These are phyloP conservation scores for Dysmachus trigonus DNA, from an alignment of 2,888 invertebrate species.

Conservation along the genomic window DNA sequence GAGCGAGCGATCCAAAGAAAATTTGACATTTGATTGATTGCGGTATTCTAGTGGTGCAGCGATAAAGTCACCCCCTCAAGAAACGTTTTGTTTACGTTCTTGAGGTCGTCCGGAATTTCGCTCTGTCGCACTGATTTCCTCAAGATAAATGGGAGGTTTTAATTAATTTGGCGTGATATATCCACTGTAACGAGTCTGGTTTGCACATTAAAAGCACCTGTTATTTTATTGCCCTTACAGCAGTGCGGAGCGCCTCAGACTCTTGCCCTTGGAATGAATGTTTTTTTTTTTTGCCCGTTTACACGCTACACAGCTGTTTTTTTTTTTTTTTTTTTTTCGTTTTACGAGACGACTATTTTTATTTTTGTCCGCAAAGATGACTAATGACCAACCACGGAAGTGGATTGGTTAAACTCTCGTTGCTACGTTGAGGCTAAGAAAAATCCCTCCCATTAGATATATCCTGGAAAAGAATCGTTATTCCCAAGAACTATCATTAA, in stretches of 20 bases:
- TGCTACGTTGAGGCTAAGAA: neutral
- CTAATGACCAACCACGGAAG: neutral
- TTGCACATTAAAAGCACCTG: neutral
- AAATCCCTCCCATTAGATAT: neutral
- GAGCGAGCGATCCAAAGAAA: neutral
- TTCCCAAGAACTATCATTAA: neutral
- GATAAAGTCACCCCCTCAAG: neutral
- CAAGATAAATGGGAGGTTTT: neutral
- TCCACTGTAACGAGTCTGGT: neutral
- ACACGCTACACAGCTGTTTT: neutral
- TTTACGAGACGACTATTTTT: neutral
- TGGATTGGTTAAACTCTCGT: neutral
- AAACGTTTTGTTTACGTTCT: neutral
- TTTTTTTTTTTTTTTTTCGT: neutral
- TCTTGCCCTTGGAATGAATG: neutral
- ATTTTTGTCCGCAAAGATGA: neutral
- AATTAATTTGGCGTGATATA: neutral
- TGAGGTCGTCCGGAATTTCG: neutral
- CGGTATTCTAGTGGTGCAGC: neutral
- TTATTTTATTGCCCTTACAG: neutral
- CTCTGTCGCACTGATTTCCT: neutral
- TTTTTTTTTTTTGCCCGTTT: neutral
- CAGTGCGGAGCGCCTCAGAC: neutral
- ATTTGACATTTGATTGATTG: conserved; percentile 14
- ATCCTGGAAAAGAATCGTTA: no score